Conservation (phyloP, 2,888 invertebrate genomes). For the Congeria kusceri region DNA sequence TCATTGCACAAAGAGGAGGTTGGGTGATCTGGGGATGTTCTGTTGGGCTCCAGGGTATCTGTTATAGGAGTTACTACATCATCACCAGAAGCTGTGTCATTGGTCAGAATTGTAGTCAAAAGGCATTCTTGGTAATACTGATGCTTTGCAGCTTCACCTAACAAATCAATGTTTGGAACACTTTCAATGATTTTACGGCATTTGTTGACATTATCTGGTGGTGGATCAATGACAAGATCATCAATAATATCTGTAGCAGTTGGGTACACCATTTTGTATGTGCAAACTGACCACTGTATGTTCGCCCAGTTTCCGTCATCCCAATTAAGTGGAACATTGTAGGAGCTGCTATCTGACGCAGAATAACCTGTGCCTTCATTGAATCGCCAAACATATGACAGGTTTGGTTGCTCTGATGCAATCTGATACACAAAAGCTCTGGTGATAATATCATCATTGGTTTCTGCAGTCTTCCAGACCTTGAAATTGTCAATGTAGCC, state of each 20-base stretch:
- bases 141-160: slow-evolving; percentile 38
- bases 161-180: slow-evolving; percentile 17
- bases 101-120: slow-evolving; percentile 28
- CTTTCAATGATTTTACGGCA: slow-evolving; percentile 36
- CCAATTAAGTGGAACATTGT: slow-evolving; percentile 39
- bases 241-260: slow-evolving; percentile 24
- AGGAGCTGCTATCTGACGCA: slow-evolving; percentile 51
- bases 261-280: slow-evolving; percentile 56
- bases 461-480: slow-evolving; percentile 69
- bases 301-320: slow-evolving; percentile 61
- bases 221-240: slow-evolving; percentile 24
- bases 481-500: slow-evolving; percentile 73
- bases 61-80: slow-evolving; percentile 38
- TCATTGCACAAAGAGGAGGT: slow-evolving; percentile 40
- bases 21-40: slow-evolving; percentile 36
- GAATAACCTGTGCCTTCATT: slow-evolving; percentile 63
- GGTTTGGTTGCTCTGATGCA: slow-evolving; percentile 23
- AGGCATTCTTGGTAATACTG: slow-evolving; percentile 43
- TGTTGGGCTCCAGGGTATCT: slow-evolving; percentile 44
- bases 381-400: slow-evolving; percentile 69
- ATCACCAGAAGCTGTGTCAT: slow-evolving; percentile 17
- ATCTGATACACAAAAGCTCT: slow-evolving; percentile 59
- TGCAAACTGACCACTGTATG: slow-evolving; percentile 62
- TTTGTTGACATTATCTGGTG: slow-evolving; percentile 20
- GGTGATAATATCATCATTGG: slow-evolving; percentile 54